Base-by-base conservation (phyloP, 2,113 vertebrate species). In the Heloderma charlesbogerti region DNA sequence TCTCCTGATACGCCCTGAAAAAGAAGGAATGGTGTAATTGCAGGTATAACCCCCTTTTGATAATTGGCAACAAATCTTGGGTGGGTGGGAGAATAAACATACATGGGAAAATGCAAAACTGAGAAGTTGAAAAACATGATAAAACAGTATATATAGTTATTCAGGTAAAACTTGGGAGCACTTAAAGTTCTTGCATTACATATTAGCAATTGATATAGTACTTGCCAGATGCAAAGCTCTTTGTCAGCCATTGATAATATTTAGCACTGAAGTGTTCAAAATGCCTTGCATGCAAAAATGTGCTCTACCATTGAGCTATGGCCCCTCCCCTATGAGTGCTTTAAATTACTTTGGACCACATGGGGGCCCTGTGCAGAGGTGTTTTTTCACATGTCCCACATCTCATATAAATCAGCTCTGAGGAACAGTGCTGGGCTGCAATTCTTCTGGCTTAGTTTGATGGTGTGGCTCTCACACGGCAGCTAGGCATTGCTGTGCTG, bases 1-100 rank as follows among this genome's bases (percentile, higher is more conserved):
- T 90, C 63, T 66, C 88, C 1, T 48, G 67, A n/a, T 91, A 77
- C 15, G 83, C 91, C 88, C 43, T 90, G 83, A 74, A 78, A 89
- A 86, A 84, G 45, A 94, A 89, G 10, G 51, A 63, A 51, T 31
- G 29, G 72, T 69, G 1, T 66, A 43, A 40, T 80, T 78, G 8
- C 27, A 92, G 89, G 25, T 87, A 93, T 78, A 85, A 88, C 4
- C 0, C 6, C 27, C 1, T 34, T 51, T 90, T 86, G 92, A 67
- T 0, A 83, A 78, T 89, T 89, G 66, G 88, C 63, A 88, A 90
- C 25, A 92, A 82, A 60, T 69, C 29, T 34, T 9, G 63, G 48
- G 16, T 45, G 31, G 3, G 15, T 45, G 25, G 83, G 37, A 66
- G 40, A 25, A 72, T 7, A 31, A 45, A 43, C 27, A 34, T 43